Evolutionary conservation across 2,797 vertebrate species (phyloP).

Genomic region (Philypnodon macrostomus): DNA sequence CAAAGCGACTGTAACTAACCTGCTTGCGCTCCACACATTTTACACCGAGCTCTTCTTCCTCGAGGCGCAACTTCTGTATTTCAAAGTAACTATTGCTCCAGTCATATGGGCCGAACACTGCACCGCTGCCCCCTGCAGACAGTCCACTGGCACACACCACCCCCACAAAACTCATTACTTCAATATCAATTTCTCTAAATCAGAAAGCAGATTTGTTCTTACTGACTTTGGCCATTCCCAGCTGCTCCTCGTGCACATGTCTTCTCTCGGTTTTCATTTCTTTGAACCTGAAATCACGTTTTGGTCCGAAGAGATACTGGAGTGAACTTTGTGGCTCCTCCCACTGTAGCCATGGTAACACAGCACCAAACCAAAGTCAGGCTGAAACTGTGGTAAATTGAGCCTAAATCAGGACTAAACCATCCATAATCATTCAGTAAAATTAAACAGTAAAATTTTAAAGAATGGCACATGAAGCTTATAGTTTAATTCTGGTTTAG

Average conservation of each 20-base stretch:
- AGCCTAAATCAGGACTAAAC: too few relatives aligned
- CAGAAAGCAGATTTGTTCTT: constrained; percentile 49
- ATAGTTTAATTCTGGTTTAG: too few relatives aligned
- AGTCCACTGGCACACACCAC: constrained; percentile 44
- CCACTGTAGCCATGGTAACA: constrained; percentile 1
- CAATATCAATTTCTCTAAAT: background rate
- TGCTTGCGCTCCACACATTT: constrained; percentile 43
- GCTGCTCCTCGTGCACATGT: constrained; percentile 17
- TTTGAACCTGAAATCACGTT: background rate
- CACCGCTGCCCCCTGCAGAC: background rate
- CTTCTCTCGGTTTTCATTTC: background rate
- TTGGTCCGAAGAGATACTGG: background rate
- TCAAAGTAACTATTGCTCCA: constrained; percentile 1
- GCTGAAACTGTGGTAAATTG: too few relatives aligned
- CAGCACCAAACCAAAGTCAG: background rate
- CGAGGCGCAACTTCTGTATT: constrained; percentile 54
- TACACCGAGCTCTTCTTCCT: constrained; percentile 53
- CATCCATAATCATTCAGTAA: too few relatives aligned
- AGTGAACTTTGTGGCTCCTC: background rate
- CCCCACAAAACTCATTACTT: too few relatives aligned
- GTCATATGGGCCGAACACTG: constrained; percentile 12
- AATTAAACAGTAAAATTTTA: too few relatives aligned
- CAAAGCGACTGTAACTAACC: constrained; percentile 61
- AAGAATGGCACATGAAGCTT: too few relatives aligned
- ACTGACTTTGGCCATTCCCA: constrained; percentile 43